Percentiles rank a stretch among this genome's conserved stretches.
Evolutionary conservation across 2,888 invertebrate species (phyloP).

Genomic region (Folsomia candida): DNA sequence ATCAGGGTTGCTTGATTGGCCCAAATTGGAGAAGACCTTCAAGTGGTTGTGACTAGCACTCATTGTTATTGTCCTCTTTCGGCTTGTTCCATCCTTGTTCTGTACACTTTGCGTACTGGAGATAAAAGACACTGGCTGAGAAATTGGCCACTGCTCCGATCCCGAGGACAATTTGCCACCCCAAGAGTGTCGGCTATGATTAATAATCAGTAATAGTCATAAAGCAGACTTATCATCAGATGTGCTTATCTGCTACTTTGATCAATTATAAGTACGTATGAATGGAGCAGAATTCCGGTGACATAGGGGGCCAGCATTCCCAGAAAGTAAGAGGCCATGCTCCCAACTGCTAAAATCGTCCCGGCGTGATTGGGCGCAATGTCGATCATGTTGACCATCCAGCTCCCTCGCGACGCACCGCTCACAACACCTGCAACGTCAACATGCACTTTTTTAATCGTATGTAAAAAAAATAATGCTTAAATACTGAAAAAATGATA

Average conservation of each 20-base stretch:
- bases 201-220: not conserved
- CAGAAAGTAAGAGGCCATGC: slow-evolving; percentile 13
- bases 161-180: slow-evolving; percentile 65
- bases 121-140: slow-evolving; percentile 59
- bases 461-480: not conserved
- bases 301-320: slow-evolving; percentile 36
- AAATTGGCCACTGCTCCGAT: slow-evolving; percentile 59
- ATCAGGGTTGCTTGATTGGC: too few species aligned
- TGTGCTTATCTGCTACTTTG: too few species aligned
- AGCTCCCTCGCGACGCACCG: slow-evolving; percentile 19
- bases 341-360: slow-evolving; percentile 42
- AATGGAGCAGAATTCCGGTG: slow-evolving; percentile 52
- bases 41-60: not conserved
- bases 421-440: not conserved
- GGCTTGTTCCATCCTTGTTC: slow-evolving; percentile 61
- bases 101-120: slow-evolving; percentile 60
- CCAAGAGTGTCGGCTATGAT: slow-evolving; percentile 62
- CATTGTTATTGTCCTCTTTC: not conserved
- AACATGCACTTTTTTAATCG: not conserved
- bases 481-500: not conserved
- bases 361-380: slow-evolving; percentile 76
- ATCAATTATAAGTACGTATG: too few species aligned
- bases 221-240: not conserved
- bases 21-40: too few species aligned
- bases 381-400: slow-evolving; percentile 70